Percentiles rank a stretch among this genome's conserved stretches.
These are phyloP conservation scores for Prionailurus viverrinus DNA, from an alignment of 2,113 vertebrate genomes.

Conservation along the genomic window DNA sequence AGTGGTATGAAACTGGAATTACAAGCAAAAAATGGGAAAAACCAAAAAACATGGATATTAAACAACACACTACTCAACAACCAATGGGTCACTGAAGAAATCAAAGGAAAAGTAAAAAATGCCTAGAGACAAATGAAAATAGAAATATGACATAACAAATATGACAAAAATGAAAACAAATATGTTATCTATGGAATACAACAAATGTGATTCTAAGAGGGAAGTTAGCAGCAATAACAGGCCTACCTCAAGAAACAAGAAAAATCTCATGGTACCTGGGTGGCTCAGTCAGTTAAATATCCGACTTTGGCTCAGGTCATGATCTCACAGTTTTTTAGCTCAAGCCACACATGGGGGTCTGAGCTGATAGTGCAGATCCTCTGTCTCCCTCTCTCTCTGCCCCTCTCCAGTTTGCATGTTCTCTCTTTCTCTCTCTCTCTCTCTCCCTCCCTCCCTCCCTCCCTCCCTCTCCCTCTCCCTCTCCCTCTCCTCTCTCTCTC, in stretches of 20 bases:
- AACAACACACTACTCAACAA: background rate
- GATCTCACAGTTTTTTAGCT: too few relatives aligned
- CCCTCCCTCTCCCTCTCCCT: too few relatives aligned
- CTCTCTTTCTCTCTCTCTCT: too few relatives aligned
- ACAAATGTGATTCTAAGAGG: background rate
- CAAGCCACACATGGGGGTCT: too few relatives aligned
- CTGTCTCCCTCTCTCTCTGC: too few relatives aligned
- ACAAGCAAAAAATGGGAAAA: background rate
- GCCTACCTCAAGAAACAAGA: background rate
- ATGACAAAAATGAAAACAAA: background rate
- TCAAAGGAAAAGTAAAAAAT: background rate
- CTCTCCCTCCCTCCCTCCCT: too few relatives aligned
- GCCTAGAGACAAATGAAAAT: background rate
- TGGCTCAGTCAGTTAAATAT: too few relatives aligned
- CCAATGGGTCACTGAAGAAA: background rate
- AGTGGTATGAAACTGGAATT: background rate
- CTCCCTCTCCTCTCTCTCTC: too few relatives aligned
- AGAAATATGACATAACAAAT: background rate
- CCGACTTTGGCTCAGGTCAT: too few relatives aligned
- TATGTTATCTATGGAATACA: background rate
- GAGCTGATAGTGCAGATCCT: too few relatives aligned
- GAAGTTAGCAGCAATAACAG: background rate
- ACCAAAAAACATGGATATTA: background rate
- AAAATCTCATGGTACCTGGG: background rate
- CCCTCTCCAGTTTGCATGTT: too few relatives aligned